Evolutionary conservation across 2,797 vertebrate genomes (phyloP).

Genomic region (Lacerta viridis): DNA sequence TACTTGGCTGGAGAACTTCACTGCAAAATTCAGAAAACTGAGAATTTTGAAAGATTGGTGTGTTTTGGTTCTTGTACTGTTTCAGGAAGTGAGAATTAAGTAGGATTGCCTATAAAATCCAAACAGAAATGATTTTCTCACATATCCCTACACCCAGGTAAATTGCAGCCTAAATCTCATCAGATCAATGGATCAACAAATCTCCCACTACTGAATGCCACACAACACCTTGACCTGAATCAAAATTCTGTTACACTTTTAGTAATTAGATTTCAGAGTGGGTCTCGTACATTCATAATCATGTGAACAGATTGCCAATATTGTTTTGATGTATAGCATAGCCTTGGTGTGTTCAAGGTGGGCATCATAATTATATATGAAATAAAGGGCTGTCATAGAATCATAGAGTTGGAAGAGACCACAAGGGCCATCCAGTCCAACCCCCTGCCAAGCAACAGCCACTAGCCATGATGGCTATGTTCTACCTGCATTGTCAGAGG

Average conservation of each 20-base stretch:
- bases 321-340: constrained; percentile 9
- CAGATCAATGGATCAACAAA: neutral
- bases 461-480: too few species aligned
- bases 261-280: neutral
- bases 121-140: too few species aligned
- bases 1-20: too few species aligned
- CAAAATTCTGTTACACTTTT: neutral
- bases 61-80: too few species aligned
- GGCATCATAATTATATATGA: neutral
- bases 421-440: too few species aligned
- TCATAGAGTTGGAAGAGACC: too few species aligned
- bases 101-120: too few species aligned
- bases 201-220: neutral
- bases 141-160: neutral
- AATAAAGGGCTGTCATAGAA: neutral
- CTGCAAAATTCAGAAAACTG: too few species aligned
- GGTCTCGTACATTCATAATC: neutral
- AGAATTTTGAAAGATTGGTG: too few species aligned
- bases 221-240: neutral
- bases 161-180: neutral
- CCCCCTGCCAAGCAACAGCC: too few species aligned
- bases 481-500: too few species aligned
- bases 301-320: neutral
- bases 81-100: too few species aligned
- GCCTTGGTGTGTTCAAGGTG: neutral